Conservation (phyloP, 2,888 invertebrate genomes). For the Unio delphinus region DNA sequence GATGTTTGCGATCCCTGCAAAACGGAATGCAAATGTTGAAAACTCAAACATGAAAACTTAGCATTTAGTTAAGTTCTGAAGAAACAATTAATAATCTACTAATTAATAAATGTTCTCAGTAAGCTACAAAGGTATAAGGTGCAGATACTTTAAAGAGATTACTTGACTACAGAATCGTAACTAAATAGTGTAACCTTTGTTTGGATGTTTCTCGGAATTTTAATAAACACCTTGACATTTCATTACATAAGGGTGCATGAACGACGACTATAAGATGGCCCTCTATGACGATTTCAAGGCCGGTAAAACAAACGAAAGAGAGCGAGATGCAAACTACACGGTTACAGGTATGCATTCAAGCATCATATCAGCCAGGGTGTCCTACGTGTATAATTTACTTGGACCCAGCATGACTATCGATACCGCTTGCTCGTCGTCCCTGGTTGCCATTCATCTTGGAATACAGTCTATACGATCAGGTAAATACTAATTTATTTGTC, state of each 20-base stretch:
- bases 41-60: too few relatives aligned
- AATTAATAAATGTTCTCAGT: too few relatives aligned
- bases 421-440: constrained; percentile 53
- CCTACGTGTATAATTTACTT: constrained; percentile 46
- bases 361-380: constrained; percentile 45
- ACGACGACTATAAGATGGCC: constrained; percentile 26
- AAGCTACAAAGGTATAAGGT: too few relatives aligned
- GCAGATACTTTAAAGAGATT: too few relatives aligned
- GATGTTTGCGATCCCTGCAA: too few relatives aligned
- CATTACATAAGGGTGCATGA: constrained; percentile 35
- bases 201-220: neutral
- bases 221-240: neutral
- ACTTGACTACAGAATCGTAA: too few relatives aligned
- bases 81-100: too few relatives aligned
- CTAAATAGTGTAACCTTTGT: neutral
- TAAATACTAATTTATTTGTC: too few relatives aligned
- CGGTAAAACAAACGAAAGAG: neutral
- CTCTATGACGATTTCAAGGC: neutral
- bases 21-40: too few relatives aligned
- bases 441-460: constrained; percentile 52
- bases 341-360: constrained; percentile 42
- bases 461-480: constrained; percentile 33
- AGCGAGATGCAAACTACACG: constrained; percentile 23
- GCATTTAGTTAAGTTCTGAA: too few relatives aligned
- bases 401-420: constrained; percentile 51